Base-by-base conservation (phyloP, 2,113 vertebrate species). In the Alligator sinensis region DNA sequence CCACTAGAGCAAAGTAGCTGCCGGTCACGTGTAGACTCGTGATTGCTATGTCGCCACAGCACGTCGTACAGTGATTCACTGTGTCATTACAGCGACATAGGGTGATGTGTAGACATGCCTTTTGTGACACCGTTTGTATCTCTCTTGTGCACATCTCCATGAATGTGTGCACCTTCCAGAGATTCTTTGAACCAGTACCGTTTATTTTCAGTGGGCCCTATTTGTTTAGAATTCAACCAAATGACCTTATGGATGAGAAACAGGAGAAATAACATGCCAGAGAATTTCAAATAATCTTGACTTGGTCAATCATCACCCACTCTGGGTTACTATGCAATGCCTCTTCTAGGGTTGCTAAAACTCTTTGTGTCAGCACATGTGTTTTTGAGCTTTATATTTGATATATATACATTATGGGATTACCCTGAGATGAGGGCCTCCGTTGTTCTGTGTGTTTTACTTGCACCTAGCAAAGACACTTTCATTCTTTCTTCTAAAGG, bases 371-470 rank as follows among this genome's bases (percentile, higher is more conserved):
- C 63, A 87, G 74, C 94, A 91, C 84, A 87, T 84, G 85, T 91
- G 95, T 94, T 92, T 47, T 94, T 59, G 90, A 77, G 64, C 86
- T 83, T 89, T 70, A 64, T 19, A 60, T 27, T 24, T 81, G 82
- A 18, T 63, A 22, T 92, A 91, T 95, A 70, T 86, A 84, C 61
- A 79, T 95, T 95, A 89, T 77, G 47, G 6, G 70, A 30, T 84
- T 94, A 82, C 91, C 90, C 90, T 93, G 93, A 92, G 61, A 77
- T 83, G 54, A 84, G 92, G 78, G 81, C 70, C 21, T 47, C 11
- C 63, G 55, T 86, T 90, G 74, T 90, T 82, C 68, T 84, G 38
- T 60, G 60, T 0, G 1, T 30, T 91, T 47, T 92, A 91, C 75
- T 84, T 86, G 84, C 19, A 24, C 22, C 70, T 25, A 70, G 28